phyloP scores from a whole-genome alignment of 1,140 invertebrate genomes.

The Drosophila orosa region DNA sequence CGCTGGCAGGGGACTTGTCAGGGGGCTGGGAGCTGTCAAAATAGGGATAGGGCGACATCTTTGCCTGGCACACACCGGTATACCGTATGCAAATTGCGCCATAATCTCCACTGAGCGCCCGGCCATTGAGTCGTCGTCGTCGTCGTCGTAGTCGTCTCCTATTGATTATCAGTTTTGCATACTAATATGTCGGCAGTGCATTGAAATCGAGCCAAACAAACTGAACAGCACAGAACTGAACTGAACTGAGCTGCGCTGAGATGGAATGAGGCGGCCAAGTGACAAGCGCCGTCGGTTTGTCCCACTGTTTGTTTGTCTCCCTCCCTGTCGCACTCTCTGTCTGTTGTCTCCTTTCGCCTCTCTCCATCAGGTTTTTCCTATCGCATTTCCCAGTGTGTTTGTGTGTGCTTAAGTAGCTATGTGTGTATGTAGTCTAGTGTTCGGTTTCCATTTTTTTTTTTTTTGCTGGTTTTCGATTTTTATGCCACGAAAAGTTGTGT shows the following conservation, averaged over 20 bases:
- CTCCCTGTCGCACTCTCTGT: conserved; percentile 8
- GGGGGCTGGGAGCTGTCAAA: background rate
- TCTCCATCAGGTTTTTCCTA: conserved; percentile 34
- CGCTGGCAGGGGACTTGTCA: background rate
- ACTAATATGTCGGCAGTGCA: conserved; percentile 64
- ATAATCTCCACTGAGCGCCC: conserved; percentile 43
- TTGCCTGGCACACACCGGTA: conserved; percentile 31
- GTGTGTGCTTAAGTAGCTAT: conserved; percentile 44
- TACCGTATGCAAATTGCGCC: conserved; percentile 46
- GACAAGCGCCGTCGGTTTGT: conserved; percentile 41
- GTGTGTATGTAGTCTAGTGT: conserved; percentile 12
- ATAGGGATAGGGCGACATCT: conserved; percentile 30
- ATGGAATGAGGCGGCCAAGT: conserved; percentile 28
- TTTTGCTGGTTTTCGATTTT: conserved; percentile 48
- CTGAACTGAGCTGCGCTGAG: background rate
- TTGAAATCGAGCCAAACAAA: conserved; percentile 44
- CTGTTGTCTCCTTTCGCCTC: conserved; percentile 35
- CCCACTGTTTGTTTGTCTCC: conserved; percentile 41
- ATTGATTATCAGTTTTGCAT: conserved; percentile 82
- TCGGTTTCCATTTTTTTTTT: conserved; percentile 18
- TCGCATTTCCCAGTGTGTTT: background rate
- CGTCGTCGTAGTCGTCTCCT: conserved; percentile 15
- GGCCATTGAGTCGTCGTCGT: conserved; percentile 35
- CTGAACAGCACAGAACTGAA: background rate
- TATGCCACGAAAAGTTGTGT: conserved; percentile 46